These are phyloP conservation scores for Pitta sordida DNA, from an alignment of 2,113 vertebrate species.

Conservation along the genomic window DNA sequence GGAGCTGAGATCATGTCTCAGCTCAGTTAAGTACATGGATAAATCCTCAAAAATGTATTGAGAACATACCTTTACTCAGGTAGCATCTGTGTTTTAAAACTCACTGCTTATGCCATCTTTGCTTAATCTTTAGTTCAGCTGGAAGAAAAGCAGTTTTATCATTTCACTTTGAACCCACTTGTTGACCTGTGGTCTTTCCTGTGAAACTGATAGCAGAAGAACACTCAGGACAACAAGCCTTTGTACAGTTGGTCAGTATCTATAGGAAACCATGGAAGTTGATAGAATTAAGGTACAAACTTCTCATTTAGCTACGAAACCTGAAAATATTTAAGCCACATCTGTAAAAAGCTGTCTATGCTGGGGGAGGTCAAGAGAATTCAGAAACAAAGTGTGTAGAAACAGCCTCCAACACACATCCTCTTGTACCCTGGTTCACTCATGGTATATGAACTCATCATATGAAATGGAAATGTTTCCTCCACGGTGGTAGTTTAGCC, in stretches of 20 bases:
- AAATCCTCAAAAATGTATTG: not conserved
- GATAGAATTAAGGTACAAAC: not conserved
- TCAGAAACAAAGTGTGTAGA: not conserved
- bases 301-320: not conserved
- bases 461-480: not conserved
- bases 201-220: not conserved
- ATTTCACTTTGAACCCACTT: not conserved
- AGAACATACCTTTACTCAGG: not conserved
- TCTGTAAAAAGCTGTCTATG: not conserved
- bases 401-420: not conserved
- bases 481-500: not conserved
- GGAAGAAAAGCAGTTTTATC: not conserved
- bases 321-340: not conserved
- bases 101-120: not conserved
- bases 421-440: too few species aligned
- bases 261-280: not conserved
- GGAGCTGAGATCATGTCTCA: not conserved
- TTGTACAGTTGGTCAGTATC: not conserved
- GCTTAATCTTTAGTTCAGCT: not conserved
- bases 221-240: not conserved
- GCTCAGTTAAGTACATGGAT: not conserved
- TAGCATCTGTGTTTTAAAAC: not conserved
- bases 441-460: not conserved
- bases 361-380: not conserved
- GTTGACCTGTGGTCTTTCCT: not conserved